These are phyloP conservation scores for Pseudomyrmex sp. DNA, from an alignment of 1,140 invertebrate genomes.

Conservation along the genomic window DNA sequence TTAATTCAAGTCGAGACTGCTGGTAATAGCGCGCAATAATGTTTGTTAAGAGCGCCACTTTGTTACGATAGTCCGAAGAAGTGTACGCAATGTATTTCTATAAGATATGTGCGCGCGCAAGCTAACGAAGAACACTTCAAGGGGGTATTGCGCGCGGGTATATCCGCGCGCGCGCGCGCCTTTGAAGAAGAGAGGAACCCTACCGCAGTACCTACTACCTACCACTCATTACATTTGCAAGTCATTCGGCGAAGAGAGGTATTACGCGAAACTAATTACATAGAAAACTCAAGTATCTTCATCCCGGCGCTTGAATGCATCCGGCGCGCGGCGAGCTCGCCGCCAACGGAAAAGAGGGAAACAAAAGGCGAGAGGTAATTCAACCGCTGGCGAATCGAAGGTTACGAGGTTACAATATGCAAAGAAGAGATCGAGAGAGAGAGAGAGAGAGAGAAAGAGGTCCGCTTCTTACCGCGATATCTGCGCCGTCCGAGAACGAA, in stretches of 20 bases:
- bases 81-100: slow-evolving; percentile 35
- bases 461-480: slow-evolving; percentile 33
- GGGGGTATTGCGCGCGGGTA: slow-evolving; percentile 16
- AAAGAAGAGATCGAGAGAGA: slow-evolving; percentile 21
- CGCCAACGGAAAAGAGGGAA: slow-evolving; percentile 16
- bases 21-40: slow-evolving; percentile 52
- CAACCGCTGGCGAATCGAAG: slow-evolving; percentile 34
- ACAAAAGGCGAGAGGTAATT: slow-evolving; percentile 52
- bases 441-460: too few relatives aligned
- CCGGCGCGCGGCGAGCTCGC: slow-evolving; percentile 2
- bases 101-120: slow-evolving; percentile 37
- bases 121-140: slow-evolving; percentile 58
- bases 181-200: slow-evolving; percentile 29
- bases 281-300: slow-evolving; percentile 61
- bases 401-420: slow-evolving; percentile 63
- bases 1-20: slow-evolving; percentile 46
- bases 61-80: slow-evolving; percentile 47
- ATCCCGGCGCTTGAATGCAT: slow-evolving; percentile 37
- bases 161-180: background rate
- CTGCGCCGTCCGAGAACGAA: slow-evolving; percentile 36
- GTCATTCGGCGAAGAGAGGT: slow-evolving; percentile 56
- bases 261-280: slow-evolving; percentile 62
- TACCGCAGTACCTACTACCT: slow-evolving; percentile 48
- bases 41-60: slow-evolving; percentile 57
- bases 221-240: slow-evolving; percentile 59